phyloP scores from a whole-genome alignment of 2,888 invertebrate genomes.

The Drosophila multiciliata region DNA sequence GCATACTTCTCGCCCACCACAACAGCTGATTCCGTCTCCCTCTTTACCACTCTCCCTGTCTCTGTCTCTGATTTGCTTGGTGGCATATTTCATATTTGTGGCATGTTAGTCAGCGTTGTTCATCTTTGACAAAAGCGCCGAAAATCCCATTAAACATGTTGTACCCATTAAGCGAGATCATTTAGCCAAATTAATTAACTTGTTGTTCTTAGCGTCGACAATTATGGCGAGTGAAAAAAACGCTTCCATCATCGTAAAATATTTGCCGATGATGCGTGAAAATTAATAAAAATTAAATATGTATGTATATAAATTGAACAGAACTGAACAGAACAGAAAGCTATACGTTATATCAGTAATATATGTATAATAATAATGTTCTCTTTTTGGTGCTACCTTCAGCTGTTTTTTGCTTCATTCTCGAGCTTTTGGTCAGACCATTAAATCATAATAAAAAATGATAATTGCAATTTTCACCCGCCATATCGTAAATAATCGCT shows the following conservation, averaged over 20 bases:
- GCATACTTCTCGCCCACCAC: neutral
- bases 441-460: slow-evolving; percentile 83
- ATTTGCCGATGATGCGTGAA: slow-evolving; percentile 76
- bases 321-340: slow-evolving; percentile 6
- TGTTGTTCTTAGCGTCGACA: slow-evolving; percentile 79
- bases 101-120: slow-evolving; percentile 22
- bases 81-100: neutral
- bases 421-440: slow-evolving; percentile 47
- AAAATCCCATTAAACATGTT: slow-evolving; percentile 77
- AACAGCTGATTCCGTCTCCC: neutral
- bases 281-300: slow-evolving; percentile 76
- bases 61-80: neutral
- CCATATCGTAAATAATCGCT: slow-evolving; percentile 74
- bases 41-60: neutral
- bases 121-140: slow-evolving; percentile 68
- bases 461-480: slow-evolving; percentile 83
- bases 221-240: slow-evolving; percentile 78
- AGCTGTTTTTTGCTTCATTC: slow-evolving; percentile 10
- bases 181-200: slow-evolving; percentile 78
- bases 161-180: slow-evolving; percentile 77
- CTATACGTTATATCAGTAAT: slow-evolving; percentile 14
- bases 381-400: slow-evolving; percentile 19
- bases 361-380: slow-evolving; percentile 17
- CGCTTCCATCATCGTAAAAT: slow-evolving; percentile 78
- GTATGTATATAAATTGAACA: slow-evolving; percentile 10